These are phyloP conservation scores for Ceratoteleas bidentatus DNA, from an alignment of 1,140 invertebrate species.

Conservation along the genomic window DNA sequence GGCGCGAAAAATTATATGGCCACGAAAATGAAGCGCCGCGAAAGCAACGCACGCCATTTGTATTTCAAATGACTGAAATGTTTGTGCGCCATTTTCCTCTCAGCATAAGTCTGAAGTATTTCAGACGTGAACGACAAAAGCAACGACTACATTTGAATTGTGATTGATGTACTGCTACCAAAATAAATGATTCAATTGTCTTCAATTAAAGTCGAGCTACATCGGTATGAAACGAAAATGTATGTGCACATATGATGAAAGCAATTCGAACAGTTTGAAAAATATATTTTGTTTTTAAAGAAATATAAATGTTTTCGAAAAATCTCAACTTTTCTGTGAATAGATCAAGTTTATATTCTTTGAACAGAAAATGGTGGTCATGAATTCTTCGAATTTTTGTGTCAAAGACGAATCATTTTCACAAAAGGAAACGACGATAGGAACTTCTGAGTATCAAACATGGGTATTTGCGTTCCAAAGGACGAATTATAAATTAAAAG, in stretches of 20 bases:
- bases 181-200: conserved; percentile 14
- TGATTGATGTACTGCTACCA: conserved; percentile 15
- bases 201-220: neutral
- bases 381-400: no score
- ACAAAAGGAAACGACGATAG: neutral
- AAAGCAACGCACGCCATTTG: conserved; percentile 48
- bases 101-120: conserved; percentile 21
- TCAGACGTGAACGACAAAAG: conserved; percentile 23
- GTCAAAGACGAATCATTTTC: no score
- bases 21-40: conserved; percentile 47
- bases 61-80: conserved; percentile 35
- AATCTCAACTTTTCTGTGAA: no score
- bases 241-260: neutral
- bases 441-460: no score
- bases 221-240: no score
- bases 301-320: no score
- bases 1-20: neutral
- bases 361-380: no score
- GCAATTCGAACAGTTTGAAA: neutral
- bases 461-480: conserved; percentile 6
- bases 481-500: conserved; percentile 24
- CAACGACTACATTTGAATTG: conserved; percentile 16
- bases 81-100: conserved; percentile 18
- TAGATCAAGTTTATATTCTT: no score
- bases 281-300: neutral